Conservation (phyloP, 2,113 vertebrate species). For the Eonycteris spelaea region DNA sequence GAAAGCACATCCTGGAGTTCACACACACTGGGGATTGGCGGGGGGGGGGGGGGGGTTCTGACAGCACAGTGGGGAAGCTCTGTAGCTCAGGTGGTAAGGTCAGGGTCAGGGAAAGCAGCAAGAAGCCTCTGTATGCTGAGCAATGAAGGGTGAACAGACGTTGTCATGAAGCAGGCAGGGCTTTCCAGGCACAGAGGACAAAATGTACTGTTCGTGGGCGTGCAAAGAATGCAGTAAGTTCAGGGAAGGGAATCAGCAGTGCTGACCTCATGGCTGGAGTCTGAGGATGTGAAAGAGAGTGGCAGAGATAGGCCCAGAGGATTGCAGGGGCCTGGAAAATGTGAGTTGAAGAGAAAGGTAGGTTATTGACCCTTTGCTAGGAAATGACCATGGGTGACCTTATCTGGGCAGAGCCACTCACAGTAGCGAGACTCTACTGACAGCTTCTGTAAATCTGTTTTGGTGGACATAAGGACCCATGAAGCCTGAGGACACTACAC, state of each 20-base stretch:
- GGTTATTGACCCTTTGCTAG: slow-evolving; percentile 15
- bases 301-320: not conserved
- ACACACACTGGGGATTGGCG: not conserved
- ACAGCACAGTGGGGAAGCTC: not conserved
- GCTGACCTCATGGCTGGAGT: not conserved
- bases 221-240: not conserved
- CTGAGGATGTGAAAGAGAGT: not conserved
- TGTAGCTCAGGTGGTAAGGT: not conserved
- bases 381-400: not conserved
- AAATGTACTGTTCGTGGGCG: not conserved
- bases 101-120: not conserved
- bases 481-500: not conserved
- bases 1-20: not conserved
- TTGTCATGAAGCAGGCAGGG: not conserved
- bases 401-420: not conserved
- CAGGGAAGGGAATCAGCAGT: not conserved
- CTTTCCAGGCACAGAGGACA: slow-evolving; percentile 2
- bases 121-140: not conserved
- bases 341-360: not conserved
- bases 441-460: not conserved
- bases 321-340: not conserved
- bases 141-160: not conserved
- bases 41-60: not conserved
- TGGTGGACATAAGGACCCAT: not conserved
- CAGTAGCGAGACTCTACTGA: not conserved